Evolutionary conservation across 1,140 invertebrate genomes (phyloP), one percentile per base, ranked within the genome.

Genomic region (Brachionus sp.): DNA sequence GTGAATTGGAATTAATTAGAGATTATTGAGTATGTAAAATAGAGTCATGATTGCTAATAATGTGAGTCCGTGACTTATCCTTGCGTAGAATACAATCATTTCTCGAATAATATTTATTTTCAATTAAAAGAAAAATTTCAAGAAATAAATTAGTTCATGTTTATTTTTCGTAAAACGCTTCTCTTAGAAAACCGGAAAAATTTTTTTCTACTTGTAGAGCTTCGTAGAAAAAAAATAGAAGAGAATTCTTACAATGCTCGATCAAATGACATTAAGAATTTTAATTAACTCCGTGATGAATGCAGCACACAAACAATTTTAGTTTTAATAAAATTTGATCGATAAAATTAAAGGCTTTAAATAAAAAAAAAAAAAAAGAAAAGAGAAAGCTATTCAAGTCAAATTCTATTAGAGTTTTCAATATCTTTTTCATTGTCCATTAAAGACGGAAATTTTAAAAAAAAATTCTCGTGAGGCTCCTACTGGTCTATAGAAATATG

Each of bases 401-500:
- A 70, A 70, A 37, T 37, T 39, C 37, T 39, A 70, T 70, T 70
- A 70, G 16, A 39, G 66, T 39, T 70, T 64, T 70, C 33, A 70
- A 70, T 70, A 42, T 70, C 66, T 70, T 70, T 64, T 37, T 70
- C 37, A 70, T 70, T 70, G 66, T 70, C 66, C 66, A 70, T 70
- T 70, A 37, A 70, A 39, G 25, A 66, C 25, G 33, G 64, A 66
- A 66, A 66, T 37, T 39, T 39, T 19, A 42, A 64, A 64, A 29
- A n/a, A 23, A 39, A 70, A 70, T 70, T 66, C 66, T 70, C 66
- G 66, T 70, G 66, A 70, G 66, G 33, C 33, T 39, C 66, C 66
- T 39, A 70, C 37, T 70, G 66, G 66, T 70, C 66, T 39, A 16
- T 70, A 39, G 29, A 19, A 37, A 39, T 37, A 70, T 37, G 9